phyloP scores from a whole-genome alignment of 2,888 invertebrate species.

The Ferdinandea cuprea region DNA sequence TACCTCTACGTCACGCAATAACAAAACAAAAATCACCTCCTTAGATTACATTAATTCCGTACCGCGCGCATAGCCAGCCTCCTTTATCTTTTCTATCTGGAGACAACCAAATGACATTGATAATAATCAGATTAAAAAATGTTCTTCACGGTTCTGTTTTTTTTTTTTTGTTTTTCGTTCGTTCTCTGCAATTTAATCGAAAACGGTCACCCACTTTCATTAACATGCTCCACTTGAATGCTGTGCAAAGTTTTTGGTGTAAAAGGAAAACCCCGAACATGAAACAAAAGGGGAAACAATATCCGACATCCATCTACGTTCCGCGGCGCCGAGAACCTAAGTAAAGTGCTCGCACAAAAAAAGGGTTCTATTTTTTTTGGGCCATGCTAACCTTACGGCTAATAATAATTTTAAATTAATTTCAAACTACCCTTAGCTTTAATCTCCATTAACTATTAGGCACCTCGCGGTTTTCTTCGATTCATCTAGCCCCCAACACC shows the following conservation, averaged over 20 bases:
- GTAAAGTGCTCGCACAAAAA: neutral
- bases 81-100: neutral
- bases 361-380: constrained; percentile 16
- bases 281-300: constrained; percentile 21
- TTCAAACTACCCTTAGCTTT: constrained; percentile 63
- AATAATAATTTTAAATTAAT: constrained; percentile 73
- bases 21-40: neutral
- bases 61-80: neutral
- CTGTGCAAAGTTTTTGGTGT: neutral
- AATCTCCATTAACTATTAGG: constrained; percentile 54
- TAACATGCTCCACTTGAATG: constrained; percentile 49
- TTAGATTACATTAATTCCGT: neutral
- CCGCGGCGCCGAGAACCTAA: constrained; percentile 7
- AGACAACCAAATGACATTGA: constrained; percentile 56
- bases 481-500: constrained; percentile 47
- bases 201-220: constrained; percentile 46
- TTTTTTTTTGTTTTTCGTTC: neutral
- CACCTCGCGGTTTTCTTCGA: constrained; percentile 48
- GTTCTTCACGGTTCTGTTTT: too few species aligned
- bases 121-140: constrained; percentile 55
- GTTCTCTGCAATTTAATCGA: constrained; percentile 48
- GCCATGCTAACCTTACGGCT: constrained; percentile 56
- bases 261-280: neutral
- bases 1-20: constrained; percentile 15
- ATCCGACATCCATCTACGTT: constrained; percentile 50